phyloP scores from a whole-genome alignment of 1,140 invertebrate genomes.

The Amphibalanus amphitrite region DNA sequence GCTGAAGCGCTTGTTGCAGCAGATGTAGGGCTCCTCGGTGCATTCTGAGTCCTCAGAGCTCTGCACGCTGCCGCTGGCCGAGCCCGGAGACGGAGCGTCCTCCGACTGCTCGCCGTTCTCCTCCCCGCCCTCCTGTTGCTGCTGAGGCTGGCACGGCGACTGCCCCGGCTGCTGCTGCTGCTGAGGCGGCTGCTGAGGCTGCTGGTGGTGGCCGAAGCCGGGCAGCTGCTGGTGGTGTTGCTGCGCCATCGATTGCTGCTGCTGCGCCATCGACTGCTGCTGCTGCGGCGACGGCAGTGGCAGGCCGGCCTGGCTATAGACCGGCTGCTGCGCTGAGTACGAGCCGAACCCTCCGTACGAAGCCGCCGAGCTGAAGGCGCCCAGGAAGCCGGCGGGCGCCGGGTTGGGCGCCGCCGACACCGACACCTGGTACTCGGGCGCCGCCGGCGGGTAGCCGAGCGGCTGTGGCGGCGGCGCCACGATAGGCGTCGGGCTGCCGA shows the following conservation, averaged over 20 bases:
- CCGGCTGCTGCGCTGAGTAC: slow-evolving; percentile 6
- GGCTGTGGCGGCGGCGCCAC: slow-evolving; percentile 16
- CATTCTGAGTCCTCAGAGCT: slow-evolving; percentile 4
- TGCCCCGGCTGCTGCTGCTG: background rate
- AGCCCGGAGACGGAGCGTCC: slow-evolving; percentile 12
- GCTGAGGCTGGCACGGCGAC: background rate
- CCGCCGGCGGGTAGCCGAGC: slow-evolving; percentile 13
- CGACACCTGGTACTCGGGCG: slow-evolving; percentile 14
- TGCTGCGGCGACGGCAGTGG: too few species aligned
- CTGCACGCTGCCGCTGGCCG: slow-evolving; percentile 20
- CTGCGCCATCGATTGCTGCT: background rate
- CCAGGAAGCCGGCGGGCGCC: slow-evolving; percentile 8
- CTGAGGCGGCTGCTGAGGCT: background rate
- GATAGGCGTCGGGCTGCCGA: background rate
- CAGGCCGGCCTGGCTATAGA: slow-evolving; percentile 19
- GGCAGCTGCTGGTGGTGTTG: too few species aligned
- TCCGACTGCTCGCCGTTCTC: slow-evolving; percentile 17
- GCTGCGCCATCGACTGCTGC: too few species aligned
- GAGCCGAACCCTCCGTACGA: background rate
- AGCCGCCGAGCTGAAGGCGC: background rate
- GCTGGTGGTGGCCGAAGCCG: too few species aligned
- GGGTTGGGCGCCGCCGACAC: slow-evolving; percentile 11
- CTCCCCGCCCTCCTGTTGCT: slow-evolving; percentile 14
- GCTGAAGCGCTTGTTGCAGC: slow-evolving; percentile 67
- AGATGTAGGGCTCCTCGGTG: slow-evolving; percentile 34